Evolutionary conservation across 92 coral and sea anemone species (phyloP).

Genomic region (Galaxea fascicularis): DNA sequence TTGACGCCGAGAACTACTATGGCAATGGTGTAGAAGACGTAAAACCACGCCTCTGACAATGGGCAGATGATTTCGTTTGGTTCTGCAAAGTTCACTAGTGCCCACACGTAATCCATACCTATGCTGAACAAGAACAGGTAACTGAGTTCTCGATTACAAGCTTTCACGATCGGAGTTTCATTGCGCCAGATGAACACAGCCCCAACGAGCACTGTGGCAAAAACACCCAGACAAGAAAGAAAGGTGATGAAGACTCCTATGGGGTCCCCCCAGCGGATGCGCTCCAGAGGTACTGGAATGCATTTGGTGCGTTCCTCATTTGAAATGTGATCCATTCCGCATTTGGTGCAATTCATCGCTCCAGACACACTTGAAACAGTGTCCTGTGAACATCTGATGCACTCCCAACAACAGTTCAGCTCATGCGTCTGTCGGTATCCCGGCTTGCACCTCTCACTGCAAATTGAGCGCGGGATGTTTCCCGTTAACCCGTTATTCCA

Average conservation of each 20-base stretch:
- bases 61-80: slow-evolving; percentile 70
- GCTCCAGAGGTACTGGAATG: slow-evolving; percentile 63
- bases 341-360: slow-evolving; percentile 72
- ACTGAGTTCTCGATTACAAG: slow-evolving; percentile 83
- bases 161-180: slow-evolving; percentile 76
- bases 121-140: slow-evolving; percentile 77
- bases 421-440: slow-evolving; percentile 79
- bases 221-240: slow-evolving; percentile 59
- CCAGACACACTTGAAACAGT: slow-evolving; percentile 57
- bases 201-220: slow-evolving; percentile 49
- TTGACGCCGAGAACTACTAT: slow-evolving; percentile 82
- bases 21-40: slow-evolving; percentile 74
- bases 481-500: slow-evolving; percentile 72
- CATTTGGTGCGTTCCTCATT: slow-evolving; percentile 67
- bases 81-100: slow-evolving; percentile 70
- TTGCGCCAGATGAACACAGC: slow-evolving; percentile 56
- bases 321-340: slow-evolving; percentile 70
- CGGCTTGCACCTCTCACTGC: slow-evolving; percentile 74
- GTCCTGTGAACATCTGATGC: slow-evolving; percentile 69
- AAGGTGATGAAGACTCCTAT: slow-evolving; percentile 45
- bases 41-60: slow-evolving; percentile 76
- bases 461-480: slow-evolving; percentile 74
- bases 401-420: slow-evolving; percentile 85
- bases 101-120: slow-evolving; percentile 75
- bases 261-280: slow-evolving; percentile 67